Evolutionary conservation across 2,113 vertebrate genomes (phyloP), one percentile per base, ranked within the genome.

Genomic region (Dipodomys stephensi): DNA sequence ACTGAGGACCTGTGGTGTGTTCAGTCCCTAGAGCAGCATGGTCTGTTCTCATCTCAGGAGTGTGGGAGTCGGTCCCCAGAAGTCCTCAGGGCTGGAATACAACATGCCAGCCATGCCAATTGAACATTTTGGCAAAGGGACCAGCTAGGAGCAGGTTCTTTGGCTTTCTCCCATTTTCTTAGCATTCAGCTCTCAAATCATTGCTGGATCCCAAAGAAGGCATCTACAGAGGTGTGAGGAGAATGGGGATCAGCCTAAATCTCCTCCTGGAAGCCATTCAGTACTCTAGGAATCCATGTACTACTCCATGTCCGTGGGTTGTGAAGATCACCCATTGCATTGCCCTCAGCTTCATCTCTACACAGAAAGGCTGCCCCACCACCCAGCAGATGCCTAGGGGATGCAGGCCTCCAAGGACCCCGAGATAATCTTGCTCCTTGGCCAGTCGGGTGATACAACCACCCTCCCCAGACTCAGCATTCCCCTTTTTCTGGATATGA

Each of bases 1-100:
- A 89, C 97, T 82, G 95, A 96, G 95, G 91, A 94, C 73, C 87
- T 94, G 95, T 96, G 95, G 96, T 97, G 95, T 98, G 97, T 96
- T 91, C 13, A 69, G 4, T 96, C 96, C 91, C 96, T 95, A 72
- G 95, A 93, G 39, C 39, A 79, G 35, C 92, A 72, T 73, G 95
- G 90, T 88, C 53, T 88, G 92, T 95, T 96, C 93, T 74, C 95
- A 78, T 88, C 97, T 95, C 81, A 30, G 12, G 32, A 65, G 22
- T 30, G 25, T 1, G 18, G 83, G 83, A 78, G 73, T 68, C 16
- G 15, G 53, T 57, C 15, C 53, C 53, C 53, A 57, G 12, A 68
- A 30, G 32, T 73, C 25, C 72, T 35, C 22, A 22, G 72, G 32
- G 84, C 87, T 96, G 19, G n/a, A 90, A 82, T 83, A 76, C 88